phyloP scores from a whole-genome alignment of 1,140 invertebrate species.

The Drosophila paulistorum region DNA sequence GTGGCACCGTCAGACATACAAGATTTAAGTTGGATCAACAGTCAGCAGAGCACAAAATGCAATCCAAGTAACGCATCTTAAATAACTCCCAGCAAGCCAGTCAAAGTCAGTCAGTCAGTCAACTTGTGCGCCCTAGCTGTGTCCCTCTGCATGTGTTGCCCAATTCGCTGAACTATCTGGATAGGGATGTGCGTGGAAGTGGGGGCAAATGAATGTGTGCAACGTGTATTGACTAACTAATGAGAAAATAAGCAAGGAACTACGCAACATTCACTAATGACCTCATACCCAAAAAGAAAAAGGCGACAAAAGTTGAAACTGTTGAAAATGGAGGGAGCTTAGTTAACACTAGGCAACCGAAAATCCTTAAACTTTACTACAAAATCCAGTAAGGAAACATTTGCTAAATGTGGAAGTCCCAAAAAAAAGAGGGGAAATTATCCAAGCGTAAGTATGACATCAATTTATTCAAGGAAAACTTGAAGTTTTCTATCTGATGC shows the following conservation, averaged over 20 bases:
- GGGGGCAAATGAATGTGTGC: constrained; percentile 59
- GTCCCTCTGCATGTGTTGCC: constrained; percentile 3
- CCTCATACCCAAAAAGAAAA: constrained; percentile 43
- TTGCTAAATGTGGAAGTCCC: too few species aligned
- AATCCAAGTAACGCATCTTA: constrained; percentile 11
- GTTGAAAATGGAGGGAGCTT: constrained; percentile 3
- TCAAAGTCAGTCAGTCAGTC: constrained; percentile 21
- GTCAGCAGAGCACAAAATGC: constrained; percentile 4
- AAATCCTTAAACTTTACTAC: not conserved
- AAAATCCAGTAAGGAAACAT: not conserved
- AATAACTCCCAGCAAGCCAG: constrained; percentile 3
- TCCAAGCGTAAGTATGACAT: not conserved
- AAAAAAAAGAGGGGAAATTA: too few species aligned
- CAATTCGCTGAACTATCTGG: constrained; percentile 5
- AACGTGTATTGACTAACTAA: constrained; percentile 76
- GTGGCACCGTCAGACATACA: not conserved
- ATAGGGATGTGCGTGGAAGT: constrained; percentile 14
- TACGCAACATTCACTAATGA: constrained; percentile 66
- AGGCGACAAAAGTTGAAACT: constrained; percentile 41
- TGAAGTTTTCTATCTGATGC: too few species aligned
- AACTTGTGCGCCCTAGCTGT: constrained; percentile 17
- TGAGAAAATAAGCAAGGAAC: constrained; percentile 65
- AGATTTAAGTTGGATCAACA: constrained; percentile 8
- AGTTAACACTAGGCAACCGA: not conserved
- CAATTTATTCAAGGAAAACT: not conserved